Conservation (phyloP, 2,113 vertebrate species). For the Oryzias javanicus region DNA sequence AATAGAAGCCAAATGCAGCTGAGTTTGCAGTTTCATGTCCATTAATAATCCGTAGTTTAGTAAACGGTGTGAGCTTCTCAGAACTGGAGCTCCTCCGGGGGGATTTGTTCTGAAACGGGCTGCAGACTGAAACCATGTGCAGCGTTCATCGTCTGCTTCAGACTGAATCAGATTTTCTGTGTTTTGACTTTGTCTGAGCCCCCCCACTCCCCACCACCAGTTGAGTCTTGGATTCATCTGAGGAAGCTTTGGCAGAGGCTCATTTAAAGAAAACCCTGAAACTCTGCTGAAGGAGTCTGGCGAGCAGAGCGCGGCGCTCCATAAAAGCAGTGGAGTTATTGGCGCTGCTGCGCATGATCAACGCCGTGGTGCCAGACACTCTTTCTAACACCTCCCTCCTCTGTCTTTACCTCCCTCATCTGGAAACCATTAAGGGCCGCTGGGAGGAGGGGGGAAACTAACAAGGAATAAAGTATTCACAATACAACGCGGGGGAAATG, state of each 20-base stretch:
- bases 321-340: constrained; percentile 86
- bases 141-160: constrained; percentile 8
- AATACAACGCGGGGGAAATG: constrained; percentile 72
- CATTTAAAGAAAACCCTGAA: constrained; percentile 35
- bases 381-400: constrained; percentile 67
- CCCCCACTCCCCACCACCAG: not conserved
- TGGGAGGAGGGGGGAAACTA: constrained; percentile 68
- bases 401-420: constrained; percentile 84
- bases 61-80: not conserved
- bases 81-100: not conserved
- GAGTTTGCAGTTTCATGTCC: constrained; percentile 1
- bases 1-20: not conserved
- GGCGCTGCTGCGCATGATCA: constrained; percentile 85
- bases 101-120: not conserved
- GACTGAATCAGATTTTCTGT: constrained; percentile 9
- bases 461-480: constrained; percentile 76
- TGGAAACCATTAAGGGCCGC: constrained; percentile 90
- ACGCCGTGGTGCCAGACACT: constrained; percentile 87
- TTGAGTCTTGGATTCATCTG: constrained; percentile 10
- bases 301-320: constrained; percentile 67
- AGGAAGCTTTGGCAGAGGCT: constrained; percentile 26
- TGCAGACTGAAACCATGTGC: not conserved
- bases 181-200: constrained; percentile 16
- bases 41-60: not conserved
- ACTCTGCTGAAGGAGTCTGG: constrained; percentile 77